Evolutionary conservation across 1,140 invertebrate species (phyloP).

Genomic region (Lordiphosa stackelbergi): DNA sequence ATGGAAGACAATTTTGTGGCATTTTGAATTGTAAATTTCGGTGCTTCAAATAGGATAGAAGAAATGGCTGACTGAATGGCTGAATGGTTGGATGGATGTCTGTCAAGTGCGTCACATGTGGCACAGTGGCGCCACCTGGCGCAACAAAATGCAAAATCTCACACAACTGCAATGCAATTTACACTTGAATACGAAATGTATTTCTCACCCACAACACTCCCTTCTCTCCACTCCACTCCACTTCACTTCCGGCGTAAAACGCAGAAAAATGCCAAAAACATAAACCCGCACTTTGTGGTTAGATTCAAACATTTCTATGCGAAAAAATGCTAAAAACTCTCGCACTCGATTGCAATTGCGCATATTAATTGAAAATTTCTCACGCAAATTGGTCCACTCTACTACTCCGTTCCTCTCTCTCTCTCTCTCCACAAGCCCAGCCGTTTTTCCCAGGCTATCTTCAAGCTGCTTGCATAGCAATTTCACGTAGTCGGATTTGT

Average conservation of each 20-base stretch:
- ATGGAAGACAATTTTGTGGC: conserved; percentile 52
- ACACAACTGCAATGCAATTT: conserved; percentile 63
- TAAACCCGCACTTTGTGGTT: conserved; percentile 24
- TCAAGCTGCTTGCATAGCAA: conserved; percentile 32
- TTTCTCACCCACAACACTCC: too few relatives aligned
- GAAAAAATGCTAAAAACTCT: conserved; percentile 57
- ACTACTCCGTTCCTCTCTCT: not conserved
- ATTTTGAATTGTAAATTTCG: conserved; percentile 69
- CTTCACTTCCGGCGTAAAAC: conserved; percentile 6
- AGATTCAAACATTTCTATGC: conserved; percentile 40
- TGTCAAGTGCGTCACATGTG: conserved; percentile 47
- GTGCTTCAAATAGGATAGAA: conserved; percentile 33
- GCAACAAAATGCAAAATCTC: conserved; percentile 62
- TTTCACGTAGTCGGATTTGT: conserved; percentile 10
- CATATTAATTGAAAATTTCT: conserved; percentile 72
- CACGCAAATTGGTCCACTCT: conserved; percentile 33
- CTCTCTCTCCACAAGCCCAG: not conserved
- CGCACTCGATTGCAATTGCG: conserved; percentile 49
- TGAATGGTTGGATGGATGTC: conserved; percentile 31
- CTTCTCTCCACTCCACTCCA: too few relatives aligned
- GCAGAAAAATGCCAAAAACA: conserved; percentile 31
- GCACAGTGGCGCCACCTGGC: conserved; percentile 44
- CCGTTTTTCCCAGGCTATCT: not conserved
- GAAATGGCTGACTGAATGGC: conserved; percentile 15
- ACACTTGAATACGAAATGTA: conserved; percentile 65